Percentiles rank a stretch among this genome's conserved stretches.
Evolutionary conservation across 1,140 invertebrate genomes (phyloP).

Genomic region (Aphaenogaster ashmeadi): DNA sequence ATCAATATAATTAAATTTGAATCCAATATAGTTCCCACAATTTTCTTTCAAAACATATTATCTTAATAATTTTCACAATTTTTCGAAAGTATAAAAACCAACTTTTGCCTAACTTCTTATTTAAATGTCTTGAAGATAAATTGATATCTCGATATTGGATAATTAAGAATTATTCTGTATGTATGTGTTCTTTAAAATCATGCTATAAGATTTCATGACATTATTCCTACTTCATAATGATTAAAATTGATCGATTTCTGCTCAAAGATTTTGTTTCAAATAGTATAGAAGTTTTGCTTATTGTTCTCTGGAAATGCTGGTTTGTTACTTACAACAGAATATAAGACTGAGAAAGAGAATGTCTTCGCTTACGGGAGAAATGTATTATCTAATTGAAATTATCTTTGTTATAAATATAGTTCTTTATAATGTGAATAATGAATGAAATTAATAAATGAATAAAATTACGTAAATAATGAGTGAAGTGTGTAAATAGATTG

Average conservation of each 20-base stretch:
- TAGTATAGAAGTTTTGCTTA: slow-evolving; percentile 10
- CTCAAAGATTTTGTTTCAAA: not conserved
- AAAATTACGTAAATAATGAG: not conserved
- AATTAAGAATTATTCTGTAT: slow-evolving; percentile 18
- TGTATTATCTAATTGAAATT: slow-evolving; percentile 57
- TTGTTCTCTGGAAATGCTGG: not conserved
- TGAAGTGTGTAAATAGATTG: slow-evolving; percentile 1
- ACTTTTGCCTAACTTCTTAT: not conserved
- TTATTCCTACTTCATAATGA: not conserved
- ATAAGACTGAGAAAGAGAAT: slow-evolving; percentile 60
- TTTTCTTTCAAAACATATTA: not conserved
- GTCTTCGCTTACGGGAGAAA: not conserved
- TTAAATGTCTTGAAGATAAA: not conserved
- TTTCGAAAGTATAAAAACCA: not conserved
- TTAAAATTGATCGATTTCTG: not conserved
- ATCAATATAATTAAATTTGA: not conserved
- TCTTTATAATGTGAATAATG: slow-evolving; percentile 20
- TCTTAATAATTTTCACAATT: not conserved
- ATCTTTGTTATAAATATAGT: slow-evolving; percentile 19
- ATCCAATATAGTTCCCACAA: not conserved
- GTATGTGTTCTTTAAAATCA: not conserved
- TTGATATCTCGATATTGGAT: not conserved
- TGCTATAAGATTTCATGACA: not conserved
- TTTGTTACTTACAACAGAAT: slow-evolving; percentile 23
- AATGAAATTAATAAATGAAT: slow-evolving; percentile 47